Percentiles rank a stretch among this genome's conserved stretches.
Evolutionary conservation across 2,888 invertebrate genomes (phyloP).

Genomic region (Cheiracanthium punctorium): DNA sequence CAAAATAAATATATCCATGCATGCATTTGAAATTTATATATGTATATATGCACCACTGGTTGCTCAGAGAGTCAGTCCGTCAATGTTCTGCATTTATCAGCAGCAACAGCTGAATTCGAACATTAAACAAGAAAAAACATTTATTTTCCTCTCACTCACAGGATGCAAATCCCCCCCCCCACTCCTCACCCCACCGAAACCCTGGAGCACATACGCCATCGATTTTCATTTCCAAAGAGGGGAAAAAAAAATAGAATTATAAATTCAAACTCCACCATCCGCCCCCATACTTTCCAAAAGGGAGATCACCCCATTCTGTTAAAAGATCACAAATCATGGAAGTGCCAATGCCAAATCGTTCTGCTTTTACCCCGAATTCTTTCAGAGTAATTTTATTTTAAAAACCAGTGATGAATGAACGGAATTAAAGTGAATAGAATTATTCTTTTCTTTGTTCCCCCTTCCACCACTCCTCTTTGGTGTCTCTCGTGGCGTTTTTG

Average conservation of each 20-base stretch:
- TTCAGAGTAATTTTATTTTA: slow-evolving; percentile 24
- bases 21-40: no score
- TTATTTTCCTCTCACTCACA: slow-evolving; percentile 42
- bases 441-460: neutral
- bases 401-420: slow-evolving; percentile 22
- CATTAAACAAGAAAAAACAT: slow-evolving; percentile 62
- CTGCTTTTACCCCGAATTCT: slow-evolving; percentile 8
- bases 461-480: slow-evolving; percentile 36
- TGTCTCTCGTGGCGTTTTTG: slow-evolving; percentile 33
- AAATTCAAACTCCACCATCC: slow-evolving; percentile 50
- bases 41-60: slow-evolving; percentile 16
- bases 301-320: slow-evolving; percentile 38
- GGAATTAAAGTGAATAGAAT: slow-evolving; percentile 14
- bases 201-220: slow-evolving; percentile 6
- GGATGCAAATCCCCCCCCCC: no score
- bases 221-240: slow-evolving; percentile 30
- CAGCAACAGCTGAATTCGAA: slow-evolving; percentile 60
- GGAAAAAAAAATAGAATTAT: slow-evolving; percentile 55
- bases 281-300: neutral
- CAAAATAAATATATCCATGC: no score
- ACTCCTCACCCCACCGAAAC: neutral
- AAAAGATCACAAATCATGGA: slow-evolving; percentile 56
- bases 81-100: slow-evolving; percentile 41
- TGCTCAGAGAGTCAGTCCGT: slow-evolving; percentile 1
- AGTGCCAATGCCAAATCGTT: slow-evolving; percentile 59